Conservation (phyloP, 2,888 invertebrate genomes). For the Globia sparganii region DNA sequence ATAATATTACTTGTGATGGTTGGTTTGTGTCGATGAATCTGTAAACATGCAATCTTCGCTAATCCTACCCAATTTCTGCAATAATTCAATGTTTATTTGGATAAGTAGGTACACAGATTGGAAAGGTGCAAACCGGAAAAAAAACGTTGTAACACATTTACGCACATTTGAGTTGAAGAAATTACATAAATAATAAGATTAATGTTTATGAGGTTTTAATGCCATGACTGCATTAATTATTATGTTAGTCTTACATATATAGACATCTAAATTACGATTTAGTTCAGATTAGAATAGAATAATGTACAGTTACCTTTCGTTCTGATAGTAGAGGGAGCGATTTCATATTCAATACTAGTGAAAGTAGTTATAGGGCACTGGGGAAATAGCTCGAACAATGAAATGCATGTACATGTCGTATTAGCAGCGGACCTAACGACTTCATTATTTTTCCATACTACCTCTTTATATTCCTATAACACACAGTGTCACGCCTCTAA, state of each 20-base stretch:
- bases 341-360: conserved; percentile 40
- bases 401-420: conserved; percentile 53
- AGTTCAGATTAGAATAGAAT: conserved; percentile 25
- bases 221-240: conserved; percentile 11
- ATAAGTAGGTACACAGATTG: background rate
- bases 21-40: background rate
- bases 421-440: conserved; percentile 42
- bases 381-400: conserved; percentile 55
- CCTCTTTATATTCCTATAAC: conserved; percentile 34
- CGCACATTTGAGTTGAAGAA: background rate
- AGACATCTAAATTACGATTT: conserved; percentile 14
- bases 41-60: too few relatives aligned
- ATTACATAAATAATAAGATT: conserved; percentile 18
- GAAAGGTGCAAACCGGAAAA: background rate
- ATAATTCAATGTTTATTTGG: background rate
- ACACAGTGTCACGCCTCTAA: conserved; percentile 27
- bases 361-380: conserved; percentile 51
- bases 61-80: background rate
- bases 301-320: conserved; percentile 23
- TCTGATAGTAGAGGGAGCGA: conserved; percentile 10
- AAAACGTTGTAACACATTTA: background rate
- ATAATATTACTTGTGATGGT: background rate
- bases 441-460: conserved; percentile 34
- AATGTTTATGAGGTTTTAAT: conserved; percentile 17
- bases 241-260: conserved; percentile 3